Percentiles rank a stretch among this genome's conserved stretches.
Evolutionary conservation across 2,797 vertebrate species (phyloP).

Genomic region (Arctocebus calabarensis): DNA sequence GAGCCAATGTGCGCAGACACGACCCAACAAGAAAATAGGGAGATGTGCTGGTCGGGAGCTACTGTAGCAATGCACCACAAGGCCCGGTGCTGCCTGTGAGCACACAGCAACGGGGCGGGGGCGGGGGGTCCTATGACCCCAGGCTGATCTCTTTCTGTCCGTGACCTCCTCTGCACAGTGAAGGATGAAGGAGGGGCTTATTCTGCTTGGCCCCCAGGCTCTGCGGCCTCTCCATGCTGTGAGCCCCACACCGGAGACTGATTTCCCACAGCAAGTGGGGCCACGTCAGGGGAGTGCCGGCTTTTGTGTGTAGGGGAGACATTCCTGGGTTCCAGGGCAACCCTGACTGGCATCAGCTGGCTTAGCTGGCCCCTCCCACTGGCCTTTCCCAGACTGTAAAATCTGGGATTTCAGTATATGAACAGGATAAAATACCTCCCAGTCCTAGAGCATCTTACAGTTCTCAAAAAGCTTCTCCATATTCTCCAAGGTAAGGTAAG

Average conservation of each 20-base stretch:
- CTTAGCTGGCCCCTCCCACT: not conserved
- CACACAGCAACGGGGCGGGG: not conserved
- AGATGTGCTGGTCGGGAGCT: not conserved
- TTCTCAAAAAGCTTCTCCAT: not conserved
- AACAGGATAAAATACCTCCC: not conserved
- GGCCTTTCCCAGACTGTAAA: not conserved
- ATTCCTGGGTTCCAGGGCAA: not conserved
- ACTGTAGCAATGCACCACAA: no score
- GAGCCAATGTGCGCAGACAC: not conserved
- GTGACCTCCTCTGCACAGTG: not conserved
- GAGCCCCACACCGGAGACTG: not conserved
- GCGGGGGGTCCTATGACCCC: not conserved
- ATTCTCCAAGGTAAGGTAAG: not conserved
- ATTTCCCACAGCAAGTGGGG: no score
- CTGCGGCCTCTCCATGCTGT: not conserved
- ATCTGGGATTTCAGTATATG: not conserved
- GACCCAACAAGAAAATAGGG: not conserved
- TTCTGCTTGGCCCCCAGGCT: not conserved
- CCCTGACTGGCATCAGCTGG: not conserved
- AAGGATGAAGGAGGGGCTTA: not conserved
- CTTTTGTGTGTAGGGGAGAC: not conserved
- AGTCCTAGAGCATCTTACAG: not conserved
- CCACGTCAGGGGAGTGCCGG: fast-evolving
- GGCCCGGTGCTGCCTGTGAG: fast-evolving
- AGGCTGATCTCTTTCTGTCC: not conserved